Conservation (phyloP, 1,140 invertebrate species). For the Neodiprion fabricii region DNA sequence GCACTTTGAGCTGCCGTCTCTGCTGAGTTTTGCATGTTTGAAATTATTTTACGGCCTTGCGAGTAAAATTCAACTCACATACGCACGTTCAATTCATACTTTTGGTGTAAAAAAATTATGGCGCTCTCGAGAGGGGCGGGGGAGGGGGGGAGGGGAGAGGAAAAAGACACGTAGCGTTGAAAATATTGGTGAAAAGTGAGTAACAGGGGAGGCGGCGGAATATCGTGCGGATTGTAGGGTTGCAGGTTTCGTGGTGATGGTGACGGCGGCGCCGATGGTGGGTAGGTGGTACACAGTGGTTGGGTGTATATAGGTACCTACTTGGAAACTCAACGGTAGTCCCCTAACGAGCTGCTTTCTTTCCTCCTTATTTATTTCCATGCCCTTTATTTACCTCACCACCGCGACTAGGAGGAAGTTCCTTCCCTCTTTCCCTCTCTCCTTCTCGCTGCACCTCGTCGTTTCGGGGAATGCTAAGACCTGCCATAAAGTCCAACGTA, state of each 20-base stretch:
- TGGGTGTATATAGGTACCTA: neutral
- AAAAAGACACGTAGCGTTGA: no score
- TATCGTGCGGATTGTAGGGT: constrained; percentile 16
- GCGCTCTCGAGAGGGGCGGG: no score
- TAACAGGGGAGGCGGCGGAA: constrained; percentile 23
- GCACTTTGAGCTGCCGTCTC: no score
- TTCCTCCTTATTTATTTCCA: neutral
- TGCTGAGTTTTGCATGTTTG: no score
- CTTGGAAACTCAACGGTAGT: neutral
- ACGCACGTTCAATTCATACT: no score
- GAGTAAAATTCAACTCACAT: constrained; percentile 8
- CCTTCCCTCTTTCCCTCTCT: constrained; percentile 18
- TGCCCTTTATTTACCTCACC: neutral
- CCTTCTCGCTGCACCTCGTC: constrained; percentile 9
- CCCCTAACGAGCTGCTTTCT: constrained; percentile 6
- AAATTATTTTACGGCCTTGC: no score
- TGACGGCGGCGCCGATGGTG: neutral
- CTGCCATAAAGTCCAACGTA: no score
- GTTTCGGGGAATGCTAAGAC: neutral
- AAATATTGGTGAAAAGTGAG: neutral
- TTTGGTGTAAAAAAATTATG: no score
- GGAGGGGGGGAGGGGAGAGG: no score
- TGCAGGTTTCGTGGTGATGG: no score
- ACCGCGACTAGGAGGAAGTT: neutral
- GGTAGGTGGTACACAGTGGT: neutral